Base-by-base conservation (phyloP, 2,888 invertebrate species). In the Caenorhabditis sp. region DNA sequence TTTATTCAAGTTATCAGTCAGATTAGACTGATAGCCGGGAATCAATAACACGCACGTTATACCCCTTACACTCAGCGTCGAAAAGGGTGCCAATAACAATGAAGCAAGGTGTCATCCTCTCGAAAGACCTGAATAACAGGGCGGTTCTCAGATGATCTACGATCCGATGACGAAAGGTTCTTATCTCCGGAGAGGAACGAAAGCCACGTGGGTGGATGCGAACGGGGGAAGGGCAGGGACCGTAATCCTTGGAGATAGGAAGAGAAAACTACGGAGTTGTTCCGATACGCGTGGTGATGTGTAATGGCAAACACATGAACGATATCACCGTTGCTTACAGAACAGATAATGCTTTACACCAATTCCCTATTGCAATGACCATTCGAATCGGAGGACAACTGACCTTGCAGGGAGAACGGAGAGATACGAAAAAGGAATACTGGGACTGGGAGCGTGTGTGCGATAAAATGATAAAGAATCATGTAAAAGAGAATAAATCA, bases 1-100 rank as follows among this genome's bases (percentile, higher is more conserved):
- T 68, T 50, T 41, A 66, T 41, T 50, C 56, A 59, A 41, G 58
- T 68, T 68, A 68, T 68, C 68, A 68, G 58, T 55, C 39, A 55
- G 48, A 65, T 65, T 65, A 65, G 46, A 59, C 50, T 52, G 61
- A 39, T 32, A 24, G 52, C 27, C 62, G n/a, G n/a, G 39, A 55
- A 58, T 56, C 56, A 52, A 68, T 43, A 62, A 62, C 58, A 58
- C 15, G 45, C 55, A 66, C 39, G 50, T 20, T 52, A 15, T 35
- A 43, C 27, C 26, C 35, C 43, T 20, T 39, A 52, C 52, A 61
- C 50, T 11, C 32, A n/a, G n/a, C 37, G 46, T 30, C 26, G 24
- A n/a, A n/a, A 48, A 15, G 26, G 55, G 26, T 61, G 37, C 37
- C 55, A 59, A 52, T 43, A 68, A 68, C 30, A 68, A 68, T 26